Evolutionary conservation across 2,888 invertebrate genomes (phyloP).

Genomic region (Ennomos erosarius): DNA sequence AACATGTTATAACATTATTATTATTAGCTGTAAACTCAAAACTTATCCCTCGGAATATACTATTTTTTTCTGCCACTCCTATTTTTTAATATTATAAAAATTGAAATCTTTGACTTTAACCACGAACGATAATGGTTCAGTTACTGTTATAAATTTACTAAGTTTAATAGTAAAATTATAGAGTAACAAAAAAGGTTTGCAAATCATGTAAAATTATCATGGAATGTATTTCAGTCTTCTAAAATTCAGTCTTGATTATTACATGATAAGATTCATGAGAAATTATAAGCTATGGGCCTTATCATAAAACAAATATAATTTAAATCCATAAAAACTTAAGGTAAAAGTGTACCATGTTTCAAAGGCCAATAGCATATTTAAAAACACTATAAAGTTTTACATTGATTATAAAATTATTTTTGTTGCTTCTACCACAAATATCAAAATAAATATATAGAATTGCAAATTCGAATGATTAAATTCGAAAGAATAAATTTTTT

Average conservation of each 20-base stretch:
- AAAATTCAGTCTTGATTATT: slow-evolving; percentile 30
- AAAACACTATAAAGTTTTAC: slow-evolving; percentile 34
- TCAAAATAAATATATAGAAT: no score
- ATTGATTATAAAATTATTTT: no score
- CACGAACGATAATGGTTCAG: slow-evolving; percentile 24
- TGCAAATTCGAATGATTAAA: no score
- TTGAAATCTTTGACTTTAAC: slow-evolving; percentile 2
- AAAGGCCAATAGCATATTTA: slow-evolving; percentile 30
- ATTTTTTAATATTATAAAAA: slow-evolving; percentile 37
- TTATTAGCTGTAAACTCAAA: slow-evolving; percentile 75
- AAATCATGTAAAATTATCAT: slow-evolving; percentile 53
- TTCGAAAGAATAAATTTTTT: no score
- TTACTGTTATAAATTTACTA: slow-evolving; percentile 49
- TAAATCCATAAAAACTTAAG: no score
- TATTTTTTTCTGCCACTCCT: slow-evolving; percentile 62
- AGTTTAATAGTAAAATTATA: slow-evolving; percentile 30
- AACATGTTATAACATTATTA: slow-evolving; percentile 44
- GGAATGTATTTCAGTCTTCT: slow-evolving; percentile 43
- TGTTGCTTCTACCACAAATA: no score
- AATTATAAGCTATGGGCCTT: slow-evolving; percentile 25
- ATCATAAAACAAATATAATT: neutral
- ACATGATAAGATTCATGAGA: slow-evolving; percentile 53
- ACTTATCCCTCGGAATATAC: slow-evolving; percentile 78
- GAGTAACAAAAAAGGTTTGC: slow-evolving; percentile 21
- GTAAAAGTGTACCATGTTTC: neutral